Conservation (phyloP, 2,113 vertebrate genomes). For the Trogon melanurus region DNA sequence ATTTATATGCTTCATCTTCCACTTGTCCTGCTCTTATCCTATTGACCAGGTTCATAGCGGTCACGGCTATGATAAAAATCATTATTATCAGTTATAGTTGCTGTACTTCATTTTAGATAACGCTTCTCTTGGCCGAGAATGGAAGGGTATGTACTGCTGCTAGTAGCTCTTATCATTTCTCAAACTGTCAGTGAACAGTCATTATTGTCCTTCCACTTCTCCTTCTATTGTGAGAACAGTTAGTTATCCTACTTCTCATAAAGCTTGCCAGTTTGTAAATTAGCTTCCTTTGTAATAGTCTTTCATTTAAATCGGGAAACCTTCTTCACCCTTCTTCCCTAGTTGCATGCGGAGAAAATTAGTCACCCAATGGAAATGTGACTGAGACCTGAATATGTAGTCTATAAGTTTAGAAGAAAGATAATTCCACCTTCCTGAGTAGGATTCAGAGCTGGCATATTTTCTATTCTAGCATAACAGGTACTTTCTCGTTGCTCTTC, state of each 20-base stretch:
- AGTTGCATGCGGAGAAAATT: neutral
- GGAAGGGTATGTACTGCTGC: neutral
- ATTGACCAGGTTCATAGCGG: neutral
- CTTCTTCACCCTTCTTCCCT: neutral
- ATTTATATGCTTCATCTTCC: conserved; percentile 54
- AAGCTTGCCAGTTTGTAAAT: conserved; percentile 45
- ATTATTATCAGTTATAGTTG: conserved; percentile 27
- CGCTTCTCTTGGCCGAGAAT: neutral
- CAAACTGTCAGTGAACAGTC: conserved; percentile 40
- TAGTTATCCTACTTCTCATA: conserved; percentile 52
- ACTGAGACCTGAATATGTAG: conserved; percentile 4
- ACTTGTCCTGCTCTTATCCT: conserved; percentile 42
- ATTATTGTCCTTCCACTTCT: conserved; percentile 50
- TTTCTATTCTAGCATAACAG: conserved; percentile 2
- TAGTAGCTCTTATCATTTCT: conserved; percentile 16
- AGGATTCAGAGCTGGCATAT: neutral
- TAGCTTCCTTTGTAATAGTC: conserved; percentile 5
- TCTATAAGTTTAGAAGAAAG: neutral
- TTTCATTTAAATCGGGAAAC: conserved; percentile 34
- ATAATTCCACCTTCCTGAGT: neutral
- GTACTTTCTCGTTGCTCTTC: neutral
- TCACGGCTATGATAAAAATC: conserved; percentile 15
- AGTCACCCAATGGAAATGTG: neutral
- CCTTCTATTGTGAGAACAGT: conserved; percentile 46
- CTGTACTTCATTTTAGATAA: conserved; percentile 1